These are phyloP conservation scores for Nomia melanderi DNA, from an alignment of 1,140 invertebrate genomes.

Conservation along the genomic window DNA sequence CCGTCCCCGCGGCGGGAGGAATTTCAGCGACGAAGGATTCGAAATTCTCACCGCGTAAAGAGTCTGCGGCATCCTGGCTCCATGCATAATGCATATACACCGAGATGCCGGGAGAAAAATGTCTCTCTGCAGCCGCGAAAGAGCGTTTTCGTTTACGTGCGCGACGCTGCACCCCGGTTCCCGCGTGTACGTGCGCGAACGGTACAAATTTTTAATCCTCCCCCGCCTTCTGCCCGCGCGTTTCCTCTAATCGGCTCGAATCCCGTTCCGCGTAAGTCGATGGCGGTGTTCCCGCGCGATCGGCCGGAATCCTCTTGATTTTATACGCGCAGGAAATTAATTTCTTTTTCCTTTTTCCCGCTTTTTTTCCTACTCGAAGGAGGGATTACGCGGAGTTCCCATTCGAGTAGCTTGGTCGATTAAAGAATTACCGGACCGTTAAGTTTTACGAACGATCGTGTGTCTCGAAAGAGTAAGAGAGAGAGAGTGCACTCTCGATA, in stretches of 20 bases:
- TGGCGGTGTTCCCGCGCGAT: not conserved
- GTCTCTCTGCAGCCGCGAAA: slow-evolving; percentile 57
- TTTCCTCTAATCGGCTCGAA: not conserved
- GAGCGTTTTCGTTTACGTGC: slow-evolving; percentile 36
- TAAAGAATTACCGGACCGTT: slow-evolving; percentile 18
- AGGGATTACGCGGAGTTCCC: no score
- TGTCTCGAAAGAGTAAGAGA: slow-evolving; percentile 3
- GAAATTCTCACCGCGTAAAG: slow-evolving; percentile 66
- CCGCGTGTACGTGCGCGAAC: not conserved
- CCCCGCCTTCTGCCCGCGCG: no score
- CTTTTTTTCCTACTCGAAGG: no score
- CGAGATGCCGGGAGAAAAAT: slow-evolving; percentile 59
- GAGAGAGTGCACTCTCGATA: slow-evolving; percentile 41
- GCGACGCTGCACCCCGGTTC: slow-evolving; percentile 29
- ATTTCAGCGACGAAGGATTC: slow-evolving; percentile 64
- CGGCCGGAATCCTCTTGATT: no score
- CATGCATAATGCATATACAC: slow-evolving; percentile 66
- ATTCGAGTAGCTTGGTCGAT: no score
- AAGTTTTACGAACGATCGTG: not conserved
- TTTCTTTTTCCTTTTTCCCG: no score
- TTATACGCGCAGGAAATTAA: no score
- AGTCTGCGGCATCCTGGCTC: slow-evolving; percentile 45
- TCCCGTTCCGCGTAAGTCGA: not conserved
- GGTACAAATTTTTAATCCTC: slow-evolving; percentile 34
- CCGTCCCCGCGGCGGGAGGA: slow-evolving; percentile 12